Conservation (phyloP, 2,797 vertebrate genomes). For the Enteromius fasciolatus region DNA sequence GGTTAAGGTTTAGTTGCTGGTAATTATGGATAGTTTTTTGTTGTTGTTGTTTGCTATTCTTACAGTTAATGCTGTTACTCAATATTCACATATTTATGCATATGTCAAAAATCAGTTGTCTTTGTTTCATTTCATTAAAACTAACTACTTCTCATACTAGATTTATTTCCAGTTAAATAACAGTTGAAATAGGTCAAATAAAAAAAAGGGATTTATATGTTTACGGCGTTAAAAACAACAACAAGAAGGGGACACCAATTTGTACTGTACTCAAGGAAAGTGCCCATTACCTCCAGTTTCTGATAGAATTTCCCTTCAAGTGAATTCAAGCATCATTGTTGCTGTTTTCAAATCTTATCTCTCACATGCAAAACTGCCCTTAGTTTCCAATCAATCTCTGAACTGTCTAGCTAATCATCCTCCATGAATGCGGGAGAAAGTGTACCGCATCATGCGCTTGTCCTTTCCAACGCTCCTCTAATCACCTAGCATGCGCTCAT, state of each 20-base stretch:
- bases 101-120: neutral
- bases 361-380: neutral
- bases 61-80: neutral
- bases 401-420: conserved; percentile 28
- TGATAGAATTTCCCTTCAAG: neutral
- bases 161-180: neutral
- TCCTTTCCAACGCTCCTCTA: conserved; percentile 85
- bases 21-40: neutral
- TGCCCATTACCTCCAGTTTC: neutral
- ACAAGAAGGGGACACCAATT: neutral
- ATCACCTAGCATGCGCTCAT: conserved; percentile 99
- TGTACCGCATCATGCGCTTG: conserved; percentile 50
- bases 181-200: neutral
- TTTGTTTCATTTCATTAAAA: neutral
- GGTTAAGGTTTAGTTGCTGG: neutral
- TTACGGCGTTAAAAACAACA: neutral
- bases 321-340: neutral
- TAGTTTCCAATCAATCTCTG: conserved; percentile 21
- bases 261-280: neutral
- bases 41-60: neutral
- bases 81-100: neutral
- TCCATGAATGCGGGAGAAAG: conserved; percentile 44
- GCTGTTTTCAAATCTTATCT: conserved; percentile 1
- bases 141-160: neutral
- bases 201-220: neutral